Evolutionary conservation across 2,797 vertebrate genomes (phyloP), one percentile per base, ranked within the genome.

Genomic region (Periparus ater): DNA sequence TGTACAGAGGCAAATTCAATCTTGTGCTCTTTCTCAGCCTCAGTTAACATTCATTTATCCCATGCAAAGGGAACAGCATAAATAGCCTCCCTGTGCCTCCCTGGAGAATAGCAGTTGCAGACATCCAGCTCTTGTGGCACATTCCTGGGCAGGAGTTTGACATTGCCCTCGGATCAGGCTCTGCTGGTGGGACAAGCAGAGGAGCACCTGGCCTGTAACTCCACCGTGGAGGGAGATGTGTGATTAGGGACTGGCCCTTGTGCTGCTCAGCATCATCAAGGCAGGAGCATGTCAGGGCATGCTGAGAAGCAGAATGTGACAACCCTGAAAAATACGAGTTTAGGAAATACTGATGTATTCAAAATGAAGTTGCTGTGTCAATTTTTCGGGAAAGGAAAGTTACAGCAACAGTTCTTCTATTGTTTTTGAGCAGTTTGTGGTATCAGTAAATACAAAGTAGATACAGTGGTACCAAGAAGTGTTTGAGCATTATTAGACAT

Each of bases 101-200:
- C 68, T 66, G 36, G 27, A 60, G 54, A 81, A 21, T 4, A 7
- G 20, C 42, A 55, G 34, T 7, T 9, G 3, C 2, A 2, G 48
- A 19, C 0, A 2, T 38, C 21, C 3, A 8, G 29, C 63, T 3
- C 0, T 17, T 0, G 0, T 3, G 6, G 40, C 18, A 29, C 40
- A 2, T 76, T 79, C 67, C 72, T 36, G 38, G 48, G 44, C 36
- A 60, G 36, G 30, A 75, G 22, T 44, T 75, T 38, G 73, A 14
- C 0, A 0, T 17, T 2, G 2, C 18, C 57, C 17, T 63, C 2
- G 14, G 61, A 32, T 23, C 2, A 2, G 53, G 34, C 63, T 78
- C 15, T 73, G 51, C 67, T 61, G 45, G 34, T 61, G 45, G 57
- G 10, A 54, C 38, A 57, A 32, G 18, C 2, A 2, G n/a, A 87